Evolutionary conservation across 1,140 invertebrate genomes (phyloP), one percentile per base, ranked within the genome.

Genomic region (Leptestheria dahalacensis): DNA sequence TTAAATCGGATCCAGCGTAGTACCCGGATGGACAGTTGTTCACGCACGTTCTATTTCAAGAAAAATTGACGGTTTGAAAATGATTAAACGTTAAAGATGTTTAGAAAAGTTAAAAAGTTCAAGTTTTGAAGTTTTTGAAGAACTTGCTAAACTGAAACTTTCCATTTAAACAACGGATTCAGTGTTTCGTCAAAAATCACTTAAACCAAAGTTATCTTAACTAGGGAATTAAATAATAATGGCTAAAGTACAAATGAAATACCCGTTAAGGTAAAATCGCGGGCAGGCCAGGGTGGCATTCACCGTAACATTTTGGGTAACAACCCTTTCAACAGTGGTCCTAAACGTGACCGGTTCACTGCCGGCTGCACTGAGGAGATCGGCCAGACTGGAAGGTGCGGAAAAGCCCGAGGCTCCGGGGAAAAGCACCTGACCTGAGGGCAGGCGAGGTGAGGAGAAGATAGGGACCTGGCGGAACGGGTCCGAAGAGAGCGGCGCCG

Each of bases 11-110:
- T 0, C 78, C 69, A 63, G 85, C 83, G 64, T 85, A 84, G 68
- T 83, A 85, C 21, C 24, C 26, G 26, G 53, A 29, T 0, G 86
- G 86, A 66, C 86, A 90, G 26, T 81, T 77, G 64, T 81, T 84
- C 1, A 89, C 84, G 68, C 86, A 89, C 2, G 82, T 81, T 65
- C 84, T 85, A 69, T 9, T 9, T n/a, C 46, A 53, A 50, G 21
- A 29, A 55, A 58, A 51, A 12, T 51, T 47, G 12, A 28, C 3
- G 18, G 3, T 25, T 23, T 46, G 9, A 28, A 58, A n/a, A 25
- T 28, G 11, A 11, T 21, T 24, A 24, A 26, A n/a, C 20, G 26
- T 41, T 28, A 18, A 11, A 12, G 3, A 29, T 3, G 10, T 12
- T 11, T 58, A 50, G 18, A 50, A 51, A n/a, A n/a, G n/a, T n/a